phyloP scores from a whole-genome alignment of 2,797 vertebrate species.

The Glyptemys insculpta region DNA sequence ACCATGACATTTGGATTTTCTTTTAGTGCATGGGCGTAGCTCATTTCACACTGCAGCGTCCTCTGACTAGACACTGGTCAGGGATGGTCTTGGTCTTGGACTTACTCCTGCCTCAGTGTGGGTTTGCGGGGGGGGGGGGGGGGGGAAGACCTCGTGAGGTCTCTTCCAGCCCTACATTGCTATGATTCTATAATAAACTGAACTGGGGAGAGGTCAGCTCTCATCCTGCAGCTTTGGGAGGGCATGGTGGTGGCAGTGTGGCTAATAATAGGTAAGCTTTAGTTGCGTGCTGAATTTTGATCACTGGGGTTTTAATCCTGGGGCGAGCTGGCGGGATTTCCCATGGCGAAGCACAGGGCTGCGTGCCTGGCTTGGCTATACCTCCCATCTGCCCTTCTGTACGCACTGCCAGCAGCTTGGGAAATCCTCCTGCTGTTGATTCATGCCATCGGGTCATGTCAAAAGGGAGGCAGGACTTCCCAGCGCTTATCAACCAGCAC shows the following conservation, averaged over 20 bases:
- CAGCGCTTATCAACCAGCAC: conserved; percentile 5
- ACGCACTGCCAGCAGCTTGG: neutral
- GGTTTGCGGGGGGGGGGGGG: too few relatives aligned
- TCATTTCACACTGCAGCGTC: neutral
- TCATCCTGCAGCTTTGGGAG: neutral
- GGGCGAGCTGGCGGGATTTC: neutral
- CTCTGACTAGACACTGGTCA: neutral
- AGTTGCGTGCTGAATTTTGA: neutral
- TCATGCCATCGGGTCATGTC: conserved; percentile 7
- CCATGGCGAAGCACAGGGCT: neutral
- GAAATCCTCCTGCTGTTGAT: conserved; percentile 31
- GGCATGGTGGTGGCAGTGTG: neutral
- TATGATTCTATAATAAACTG: neutral
- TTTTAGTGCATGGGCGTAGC: neutral
- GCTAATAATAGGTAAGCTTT: neutral
- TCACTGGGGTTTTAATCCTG: neutral
- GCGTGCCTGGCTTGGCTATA: neutral
- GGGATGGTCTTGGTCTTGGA: neutral
- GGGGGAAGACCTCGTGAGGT: neutral
- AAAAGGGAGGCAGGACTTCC: conserved; percentile 11
- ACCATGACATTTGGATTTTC: neutral
- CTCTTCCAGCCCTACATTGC: neutral
- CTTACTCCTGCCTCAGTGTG: neutral
- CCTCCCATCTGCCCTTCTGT: neutral
- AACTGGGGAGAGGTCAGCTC: neutral